Percentiles rank a stretch among this genome's conserved stretches.
These are phyloP conservation scores for Eupithecia abbreviata DNA, from an alignment of 2,888 invertebrate species.

Conservation along the genomic window DNA sequence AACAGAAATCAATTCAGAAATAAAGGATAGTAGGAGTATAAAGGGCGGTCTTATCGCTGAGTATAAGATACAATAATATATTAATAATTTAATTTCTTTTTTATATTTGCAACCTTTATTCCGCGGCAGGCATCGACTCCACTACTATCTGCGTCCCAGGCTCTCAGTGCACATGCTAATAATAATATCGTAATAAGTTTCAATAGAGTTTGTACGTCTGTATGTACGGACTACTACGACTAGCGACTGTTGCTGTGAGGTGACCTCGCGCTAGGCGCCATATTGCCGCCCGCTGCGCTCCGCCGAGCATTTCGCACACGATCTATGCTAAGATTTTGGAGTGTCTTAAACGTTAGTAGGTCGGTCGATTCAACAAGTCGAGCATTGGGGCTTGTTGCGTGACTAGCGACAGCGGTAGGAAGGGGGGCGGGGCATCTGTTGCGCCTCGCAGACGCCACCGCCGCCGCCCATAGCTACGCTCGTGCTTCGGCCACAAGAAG, in stretches of 20 bases:
- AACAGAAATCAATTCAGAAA: too few relatives aligned
- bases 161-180: not conserved
- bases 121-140: not conserved
- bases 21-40: too few relatives aligned
- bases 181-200: not conserved
- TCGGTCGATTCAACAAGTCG: slow-evolving; percentile 84
- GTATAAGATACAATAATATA: too few relatives aligned
- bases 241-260: not conserved
- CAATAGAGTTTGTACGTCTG: not conserved
- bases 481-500: slow-evolving; percentile 65
- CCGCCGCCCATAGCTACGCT: slow-evolving; percentile 69
- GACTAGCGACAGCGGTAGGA: slow-evolving; percentile 45
- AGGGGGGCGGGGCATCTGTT: slow-evolving; percentile 76
- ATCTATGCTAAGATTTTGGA: slow-evolving; percentile 56
- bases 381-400: slow-evolving; percentile 78
- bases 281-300: slow-evolving; percentile 24
- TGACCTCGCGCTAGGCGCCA: slow-evolving; percentile 20
- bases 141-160: not conserved
- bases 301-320: slow-evolving; percentile 32
- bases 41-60: too few relatives aligned
- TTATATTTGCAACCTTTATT: not conserved
- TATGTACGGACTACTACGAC: not conserved
- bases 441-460: slow-evolving; percentile 79
- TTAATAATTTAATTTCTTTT: too few relatives aligned
- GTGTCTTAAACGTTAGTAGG: slow-evolving; percentile 79